Evolutionary conservation across 2,113 vertebrate genomes (phyloP).

Genomic region (Colius striatus): DNA sequence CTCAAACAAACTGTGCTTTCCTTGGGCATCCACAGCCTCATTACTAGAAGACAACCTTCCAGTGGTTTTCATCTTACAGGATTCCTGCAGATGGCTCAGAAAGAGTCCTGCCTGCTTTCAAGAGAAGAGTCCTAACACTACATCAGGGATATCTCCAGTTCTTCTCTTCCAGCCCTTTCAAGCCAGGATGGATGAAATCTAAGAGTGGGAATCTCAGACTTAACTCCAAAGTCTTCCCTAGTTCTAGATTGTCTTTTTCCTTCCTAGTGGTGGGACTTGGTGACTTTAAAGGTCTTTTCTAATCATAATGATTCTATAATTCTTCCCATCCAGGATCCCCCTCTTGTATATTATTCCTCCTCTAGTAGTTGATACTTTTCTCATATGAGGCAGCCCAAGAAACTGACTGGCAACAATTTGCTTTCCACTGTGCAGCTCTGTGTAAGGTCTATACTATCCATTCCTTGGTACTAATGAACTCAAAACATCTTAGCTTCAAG

Average conservation of each 20-base stretch:
- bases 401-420: background rate
- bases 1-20: slow-evolving; percentile 31
- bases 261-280: background rate
- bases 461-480: background rate
- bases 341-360: background rate
- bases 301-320: no score
- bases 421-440: background rate
- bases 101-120: background rate
- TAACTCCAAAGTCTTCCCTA: background rate
- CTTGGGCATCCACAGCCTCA: background rate
- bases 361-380: background rate
- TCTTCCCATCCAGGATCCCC: background rate
- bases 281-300: no score
- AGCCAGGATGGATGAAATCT: background rate
- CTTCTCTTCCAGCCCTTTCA: slow-evolving; percentile 4
- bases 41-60: slow-evolving; percentile 18
- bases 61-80: background rate
- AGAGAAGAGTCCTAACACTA: slow-evolving; percentile 9
- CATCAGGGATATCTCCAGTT: background rate
- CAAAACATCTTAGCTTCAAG: background rate
- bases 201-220: background rate
- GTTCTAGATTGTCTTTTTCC: background rate
- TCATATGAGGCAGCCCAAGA: background rate
- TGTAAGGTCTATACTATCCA: background rate
- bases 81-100: slow-evolving; percentile 5